These are phyloP conservation scores for Chalcis sispes DNA, from an alignment of 2,888 invertebrate genomes.

Conservation along the genomic window DNA sequence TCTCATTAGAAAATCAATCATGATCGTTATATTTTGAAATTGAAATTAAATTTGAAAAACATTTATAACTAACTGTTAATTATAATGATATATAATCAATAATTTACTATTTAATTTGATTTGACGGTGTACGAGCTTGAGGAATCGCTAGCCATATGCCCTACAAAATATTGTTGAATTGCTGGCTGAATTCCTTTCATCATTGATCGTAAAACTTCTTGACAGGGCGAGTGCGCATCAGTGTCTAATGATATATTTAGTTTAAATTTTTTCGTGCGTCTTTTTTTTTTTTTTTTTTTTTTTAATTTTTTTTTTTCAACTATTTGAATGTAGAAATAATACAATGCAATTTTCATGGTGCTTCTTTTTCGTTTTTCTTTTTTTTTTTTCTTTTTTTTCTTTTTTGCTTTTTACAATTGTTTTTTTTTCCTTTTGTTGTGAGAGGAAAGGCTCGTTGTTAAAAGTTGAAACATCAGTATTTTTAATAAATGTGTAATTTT, in stretches of 20 bases:
- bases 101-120: not conserved
- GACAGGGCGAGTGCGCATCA: constrained; percentile 30
- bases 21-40: not conserved
- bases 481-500: constrained; percentile 40
- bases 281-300: not conserved
- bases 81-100: not conserved
- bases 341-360: constrained; percentile 44
- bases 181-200: constrained; percentile 34
- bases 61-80: not conserved
- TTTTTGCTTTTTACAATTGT: not conserved
- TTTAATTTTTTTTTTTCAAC: not conserved
- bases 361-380: constrained; percentile 26
- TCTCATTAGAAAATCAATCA: too few relatives aligned
- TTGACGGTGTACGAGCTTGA: not conserved
- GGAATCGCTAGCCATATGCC: constrained; percentile 27
- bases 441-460: constrained; percentile 26
- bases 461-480: constrained; percentile 44
- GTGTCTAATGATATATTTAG: constrained; percentile 37
- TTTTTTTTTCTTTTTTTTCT: not conserved
- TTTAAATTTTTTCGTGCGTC: constrained; percentile 53
- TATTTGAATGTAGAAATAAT: not conserved
- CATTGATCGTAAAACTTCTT: constrained; percentile 17
- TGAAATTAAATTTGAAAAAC: not conserved
- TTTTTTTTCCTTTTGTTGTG: constrained; percentile 10
- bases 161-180: constrained; percentile 30